A percentile compares a stretch with the other conserved stretches of the same genome.
These are phyloP conservation scores for Crambe crambe DNA, from an alignment of 37 sponge, comb jelly and placozoan genomes.

Conservation along the genomic window DNA sequence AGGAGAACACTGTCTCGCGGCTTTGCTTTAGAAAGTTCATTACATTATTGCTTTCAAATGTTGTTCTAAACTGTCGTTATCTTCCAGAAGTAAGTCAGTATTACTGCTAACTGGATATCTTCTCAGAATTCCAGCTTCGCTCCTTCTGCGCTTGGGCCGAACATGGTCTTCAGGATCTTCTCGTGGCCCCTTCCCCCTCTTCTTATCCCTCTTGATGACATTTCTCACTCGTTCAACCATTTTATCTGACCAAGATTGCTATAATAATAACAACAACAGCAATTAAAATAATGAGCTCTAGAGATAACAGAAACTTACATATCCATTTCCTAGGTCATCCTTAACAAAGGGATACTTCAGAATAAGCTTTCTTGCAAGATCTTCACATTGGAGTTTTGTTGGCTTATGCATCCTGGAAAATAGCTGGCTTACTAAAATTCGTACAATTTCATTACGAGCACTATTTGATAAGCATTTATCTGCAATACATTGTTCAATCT, in stretches of 20 bases:
- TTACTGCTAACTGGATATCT: neutral
- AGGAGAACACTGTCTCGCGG: slow-evolving; percentile 50
- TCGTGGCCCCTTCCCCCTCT: neutral
- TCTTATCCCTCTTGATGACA: neutral
- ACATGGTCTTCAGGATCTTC: too few species aligned
- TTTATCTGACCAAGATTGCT: slow-evolving; percentile 45
- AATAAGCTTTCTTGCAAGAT: slow-evolving; percentile 21
- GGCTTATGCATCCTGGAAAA: slow-evolving; percentile 17
- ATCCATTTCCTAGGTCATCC: slow-evolving; percentile 46
- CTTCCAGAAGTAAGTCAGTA: neutral
- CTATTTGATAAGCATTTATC: neutral
- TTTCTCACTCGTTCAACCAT: slow-evolving; percentile 39
- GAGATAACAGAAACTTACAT: slow-evolving; percentile 8
- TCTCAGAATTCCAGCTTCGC: neutral
- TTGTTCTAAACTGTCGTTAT: slow-evolving; percentile 9
- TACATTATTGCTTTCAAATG: slow-evolving; percentile 17
- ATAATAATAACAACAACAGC: neutral
- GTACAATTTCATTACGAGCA: slow-evolving; percentile 30
- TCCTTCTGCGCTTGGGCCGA: too few species aligned
- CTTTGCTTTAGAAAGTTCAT: slow-evolving; percentile 31
- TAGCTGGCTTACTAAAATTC: slow-evolving; percentile 30
- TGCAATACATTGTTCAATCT: slow-evolving; percentile 25
- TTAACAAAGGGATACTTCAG: slow-evolving; percentile 55
- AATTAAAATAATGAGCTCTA: neutral
- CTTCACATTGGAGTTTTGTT: neutral